Evolutionary conservation across 2,797 vertebrate genomes (phyloP).

Genomic region (Falco cherrug): DNA sequence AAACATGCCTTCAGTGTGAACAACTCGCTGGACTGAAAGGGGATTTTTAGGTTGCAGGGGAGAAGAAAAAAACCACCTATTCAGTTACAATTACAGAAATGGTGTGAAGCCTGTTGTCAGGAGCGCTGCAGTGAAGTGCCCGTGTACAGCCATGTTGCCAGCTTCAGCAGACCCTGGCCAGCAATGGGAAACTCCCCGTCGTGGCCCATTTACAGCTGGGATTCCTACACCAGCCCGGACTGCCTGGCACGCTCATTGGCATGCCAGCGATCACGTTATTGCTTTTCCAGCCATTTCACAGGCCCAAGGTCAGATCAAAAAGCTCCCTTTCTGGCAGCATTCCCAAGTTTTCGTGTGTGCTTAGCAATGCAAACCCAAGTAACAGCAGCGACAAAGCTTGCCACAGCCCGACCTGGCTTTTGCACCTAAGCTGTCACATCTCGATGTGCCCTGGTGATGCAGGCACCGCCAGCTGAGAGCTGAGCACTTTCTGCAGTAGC

Average conservation of each 20-base stretch:
- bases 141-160: accelerated
- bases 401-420: accelerated
- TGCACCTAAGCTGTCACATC: background rate
- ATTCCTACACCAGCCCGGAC: background rate
- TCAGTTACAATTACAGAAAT: background rate
- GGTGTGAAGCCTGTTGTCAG: background rate
- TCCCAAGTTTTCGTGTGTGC: background rate
- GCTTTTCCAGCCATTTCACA: background rate
- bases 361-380: background rate
- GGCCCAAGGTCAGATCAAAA: background rate
- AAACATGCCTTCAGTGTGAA: background rate
- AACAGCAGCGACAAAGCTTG: background rate
- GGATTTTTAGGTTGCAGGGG: background rate
- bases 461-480: background rate
- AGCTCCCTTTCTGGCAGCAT: background rate
- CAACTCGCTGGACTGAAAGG: background rate
- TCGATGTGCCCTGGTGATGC: accelerated
- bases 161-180: background rate
- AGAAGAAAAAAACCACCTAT: background rate
- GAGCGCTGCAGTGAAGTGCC: background rate
- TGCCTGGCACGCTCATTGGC: background rate
- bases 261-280: background rate
- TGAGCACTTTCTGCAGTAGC: background rate
- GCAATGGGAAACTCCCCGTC: background rate
- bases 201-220: background rate